Evolutionary conservation across 2,797 vertebrate species (phyloP).

Genomic region (Leptodactylus fallax): DNA sequence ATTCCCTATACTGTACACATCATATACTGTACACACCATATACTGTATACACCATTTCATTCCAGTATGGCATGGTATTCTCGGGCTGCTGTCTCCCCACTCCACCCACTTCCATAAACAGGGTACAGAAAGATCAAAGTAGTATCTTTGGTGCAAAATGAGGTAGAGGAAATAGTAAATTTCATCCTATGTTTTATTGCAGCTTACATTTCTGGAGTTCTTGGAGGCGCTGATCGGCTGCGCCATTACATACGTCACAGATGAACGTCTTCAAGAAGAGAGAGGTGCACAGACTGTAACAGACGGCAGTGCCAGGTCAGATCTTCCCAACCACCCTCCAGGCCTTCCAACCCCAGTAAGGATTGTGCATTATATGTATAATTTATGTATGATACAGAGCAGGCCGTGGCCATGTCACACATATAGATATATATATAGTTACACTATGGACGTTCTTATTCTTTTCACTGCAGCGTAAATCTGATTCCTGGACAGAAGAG

Average conservation of each 20-base stretch:
- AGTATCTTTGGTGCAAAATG: too few species aligned
- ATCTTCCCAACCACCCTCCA: background rate
- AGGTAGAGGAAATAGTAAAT: background rate
- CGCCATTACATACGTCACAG: slow-evolving; percentile 73
- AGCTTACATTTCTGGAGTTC: slow-evolving; percentile 95
- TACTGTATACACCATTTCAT: too few species aligned
- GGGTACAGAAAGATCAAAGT: too few species aligned
- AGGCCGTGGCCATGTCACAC: too few species aligned
- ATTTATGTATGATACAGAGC: too few species aligned
- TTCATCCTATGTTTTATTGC: slow-evolving; percentile 41
- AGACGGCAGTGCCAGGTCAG: background rate
- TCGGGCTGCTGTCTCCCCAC: too few species aligned
- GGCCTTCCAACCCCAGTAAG: slow-evolving; percentile 19
- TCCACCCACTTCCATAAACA: too few species aligned
- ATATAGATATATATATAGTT: too few species aligned
- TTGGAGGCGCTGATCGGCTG: slow-evolving; percentile 89
- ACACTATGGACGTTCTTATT: background rate
- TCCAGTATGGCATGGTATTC: too few species aligned
- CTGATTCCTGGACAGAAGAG: background rate
- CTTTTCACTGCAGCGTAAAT: background rate
- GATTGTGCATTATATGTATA: background rate
- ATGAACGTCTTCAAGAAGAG: slow-evolving; percentile 45
- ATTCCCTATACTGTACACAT: too few species aligned
- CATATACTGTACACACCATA: too few species aligned
- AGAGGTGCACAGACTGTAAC: background rate